phyloP scores from a whole-genome alignment of 2,797 vertebrate species.

The Sciaenops ocellatus region DNA sequence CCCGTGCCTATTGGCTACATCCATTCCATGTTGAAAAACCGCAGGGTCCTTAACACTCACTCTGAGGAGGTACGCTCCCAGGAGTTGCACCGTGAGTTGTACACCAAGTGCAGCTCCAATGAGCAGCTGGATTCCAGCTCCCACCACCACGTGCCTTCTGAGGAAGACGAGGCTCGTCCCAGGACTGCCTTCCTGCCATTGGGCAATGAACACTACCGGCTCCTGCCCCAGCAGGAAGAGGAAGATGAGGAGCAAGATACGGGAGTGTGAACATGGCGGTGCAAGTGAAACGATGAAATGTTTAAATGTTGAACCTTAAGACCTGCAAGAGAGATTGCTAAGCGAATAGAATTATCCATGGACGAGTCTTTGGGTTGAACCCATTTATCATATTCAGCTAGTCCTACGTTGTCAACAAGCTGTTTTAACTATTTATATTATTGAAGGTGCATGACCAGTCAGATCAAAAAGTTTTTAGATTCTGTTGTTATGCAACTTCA shows the following conservation, averaged over 20 bases:
- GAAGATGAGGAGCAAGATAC: constrained; percentile 82
- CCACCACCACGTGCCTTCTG: constrained; percentile 28
- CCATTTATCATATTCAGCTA: constrained; percentile 25
- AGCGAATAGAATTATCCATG: constrained; percentile 5
- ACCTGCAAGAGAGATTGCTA: constrained; percentile 11
- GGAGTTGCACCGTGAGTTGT: constrained; percentile 76
- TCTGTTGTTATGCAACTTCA: constrained; percentile 13
- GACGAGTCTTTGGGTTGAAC: constrained; percentile 8
- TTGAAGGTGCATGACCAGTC: constrained; percentile 11
- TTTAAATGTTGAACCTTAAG: constrained; percentile 11
- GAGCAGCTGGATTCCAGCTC: constrained; percentile 74
- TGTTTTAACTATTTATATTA: constrained; percentile 46
- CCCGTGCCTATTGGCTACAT: constrained; percentile 86
- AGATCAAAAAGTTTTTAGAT: constrained; percentile 22
- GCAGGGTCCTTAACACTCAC: background rate
- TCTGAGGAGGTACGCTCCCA: constrained; percentile 39
- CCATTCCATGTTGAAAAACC: constrained; percentile 62
- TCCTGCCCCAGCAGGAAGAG: constrained; percentile 83
- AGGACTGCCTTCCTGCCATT: constrained; percentile 73
- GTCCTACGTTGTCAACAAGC: constrained; percentile 10
- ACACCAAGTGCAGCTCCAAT: constrained; percentile 81
- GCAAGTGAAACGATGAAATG: constrained; percentile 18
- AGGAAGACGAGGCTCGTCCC: constrained; percentile 55
- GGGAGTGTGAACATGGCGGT: constrained; percentile 56
- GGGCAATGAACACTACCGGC: constrained; percentile 80